Base-by-base conservation (phyloP, 2,797 vertebrate genomes). In the Vespertilio murinus region DNA sequence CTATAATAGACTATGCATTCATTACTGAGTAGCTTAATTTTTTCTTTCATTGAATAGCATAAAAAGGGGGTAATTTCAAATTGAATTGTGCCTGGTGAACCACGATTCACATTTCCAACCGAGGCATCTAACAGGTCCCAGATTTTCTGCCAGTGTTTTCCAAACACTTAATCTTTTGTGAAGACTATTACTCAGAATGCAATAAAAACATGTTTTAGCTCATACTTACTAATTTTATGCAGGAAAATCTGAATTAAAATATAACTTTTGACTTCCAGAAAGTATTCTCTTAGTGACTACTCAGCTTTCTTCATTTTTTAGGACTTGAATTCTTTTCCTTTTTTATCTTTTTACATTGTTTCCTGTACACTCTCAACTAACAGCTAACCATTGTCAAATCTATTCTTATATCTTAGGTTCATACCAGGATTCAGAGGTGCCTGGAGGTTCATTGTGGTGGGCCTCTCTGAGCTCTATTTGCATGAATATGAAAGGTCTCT, bases 11-110 rank as follows among this genome's bases (percentile, higher is more conserved):
- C 88, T 75, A 75, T 75, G 90, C 79, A 74, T 95, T 95, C 86
- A 91, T 97, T 96, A 93, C 86, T 67, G 80, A 93, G 74, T 69
- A 90, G 81, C 95, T 91, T 96, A 95, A 94, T 96, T 96, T 95
- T 95, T 94, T 87, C 92, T 97, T 78, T 83, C 65, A 61, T 67
- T 84, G 81, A 87, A 92, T 94, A 6, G 54, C 95, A 88, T 95
- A 96, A 96, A 97, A 38, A 54, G 84, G 23, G 1, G 38, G 94
- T 96, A 92, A 97, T 96, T 97, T 96, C 95, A 83, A 88, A 94
- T 79, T 95, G 47, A 96, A 64, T 69, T 97, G 88, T 94, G 95
- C 71, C 81, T 96, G 83, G 86, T 95, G 93, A 97, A 92, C 95
- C 86, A 84, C 18, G 33, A 97, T 94, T 86, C 35, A 81, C 74